phyloP scores from a whole-genome alignment of 2,797 vertebrate genomes.

The Sebastolobus altivelis region DNA sequence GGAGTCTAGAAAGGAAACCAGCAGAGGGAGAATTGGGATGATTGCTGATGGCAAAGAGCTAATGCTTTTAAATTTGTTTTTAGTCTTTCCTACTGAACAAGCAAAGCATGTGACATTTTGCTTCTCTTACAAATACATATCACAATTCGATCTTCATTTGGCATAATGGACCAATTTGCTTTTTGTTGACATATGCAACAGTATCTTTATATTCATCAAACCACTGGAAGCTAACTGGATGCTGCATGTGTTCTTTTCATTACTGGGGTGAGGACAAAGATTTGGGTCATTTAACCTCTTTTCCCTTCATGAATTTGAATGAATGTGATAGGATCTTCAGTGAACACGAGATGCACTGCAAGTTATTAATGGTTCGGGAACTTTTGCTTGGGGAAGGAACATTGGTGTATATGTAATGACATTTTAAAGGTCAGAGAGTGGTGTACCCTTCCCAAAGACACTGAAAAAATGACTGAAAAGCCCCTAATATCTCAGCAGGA shows the following conservation, averaged over 20 bases:
- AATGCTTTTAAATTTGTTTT: slow-evolving; percentile 70
- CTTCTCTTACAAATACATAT: slow-evolving; percentile 72
- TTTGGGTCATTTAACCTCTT: slow-evolving; percentile 76
- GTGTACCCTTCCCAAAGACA: slow-evolving; percentile 10
- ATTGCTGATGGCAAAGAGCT: slow-evolving; percentile 59
- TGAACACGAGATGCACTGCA: slow-evolving; percentile 67
- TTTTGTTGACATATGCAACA: slow-evolving; percentile 76
- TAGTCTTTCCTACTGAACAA: slow-evolving; percentile 72
- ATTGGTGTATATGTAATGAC: slow-evolving; percentile 39
- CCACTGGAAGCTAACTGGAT: slow-evolving; percentile 78
- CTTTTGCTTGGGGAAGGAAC: slow-evolving; percentile 47
- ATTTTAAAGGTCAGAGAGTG: slow-evolving; percentile 44
- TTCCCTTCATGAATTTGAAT: slow-evolving; percentile 82
- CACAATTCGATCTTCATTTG: slow-evolving; percentile 76
- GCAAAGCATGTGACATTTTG: slow-evolving; percentile 64
- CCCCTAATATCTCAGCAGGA: background rate
- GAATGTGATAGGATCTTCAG: slow-evolving; percentile 79
- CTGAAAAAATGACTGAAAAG: background rate
- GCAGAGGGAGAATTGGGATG: slow-evolving; percentile 30
- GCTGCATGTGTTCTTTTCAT: slow-evolving; percentile 75
- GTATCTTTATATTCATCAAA: slow-evolving; percentile 78
- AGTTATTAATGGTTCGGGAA: slow-evolving; percentile 68
- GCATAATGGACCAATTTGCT: slow-evolving; percentile 81
- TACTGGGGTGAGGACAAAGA: slow-evolving; percentile 77
- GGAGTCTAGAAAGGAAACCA: slow-evolving; percentile 43